phyloP scores from a whole-genome alignment of 2,113 vertebrate species.

The Paratilapia polleni region DNA sequence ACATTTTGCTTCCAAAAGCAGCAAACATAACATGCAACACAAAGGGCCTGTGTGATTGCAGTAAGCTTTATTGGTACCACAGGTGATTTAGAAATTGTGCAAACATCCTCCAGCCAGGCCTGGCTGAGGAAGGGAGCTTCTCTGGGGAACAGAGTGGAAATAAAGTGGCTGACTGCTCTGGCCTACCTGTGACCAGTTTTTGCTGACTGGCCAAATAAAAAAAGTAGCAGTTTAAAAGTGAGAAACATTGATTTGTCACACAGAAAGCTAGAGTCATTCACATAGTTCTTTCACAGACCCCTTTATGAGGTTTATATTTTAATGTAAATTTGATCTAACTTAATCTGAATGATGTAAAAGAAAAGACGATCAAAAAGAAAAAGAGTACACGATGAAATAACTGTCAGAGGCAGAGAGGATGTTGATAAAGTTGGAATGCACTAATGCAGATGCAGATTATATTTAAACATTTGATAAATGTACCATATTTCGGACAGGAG shows the following conservation, averaged over 20 bases:
- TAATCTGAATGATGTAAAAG: background rate
- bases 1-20: background rate
- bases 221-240: slow-evolving; percentile 2
- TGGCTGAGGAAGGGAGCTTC: slow-evolving; percentile 1
- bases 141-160: slow-evolving; percentile 14
- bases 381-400: slow-evolving; percentile 3
- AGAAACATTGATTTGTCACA: slow-evolving; percentile 9
- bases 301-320: background rate
- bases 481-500: background rate
- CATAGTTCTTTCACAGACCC: background rate
- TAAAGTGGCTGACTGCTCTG: slow-evolving; percentile 18
- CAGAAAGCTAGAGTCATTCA: background rate
- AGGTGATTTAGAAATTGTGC: background rate
- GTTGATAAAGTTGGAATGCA: background rate
- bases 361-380: no score
- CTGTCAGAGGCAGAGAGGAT: slow-evolving; percentile 6
- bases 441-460: background rate
- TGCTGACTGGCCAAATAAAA: slow-evolving; percentile 32
- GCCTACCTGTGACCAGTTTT: slow-evolving; percentile 14
- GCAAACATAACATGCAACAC: background rate
- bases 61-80: background rate
- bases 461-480: slow-evolving; percentile 28
- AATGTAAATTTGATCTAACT: background rate
- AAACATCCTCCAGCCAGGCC: slow-evolving; percentile 14
- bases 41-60: background rate